Evolutionary conservation across 2,113 vertebrate species (phyloP), one percentile per base, ranked within the genome.

Genomic region (Axis porcinus): DNA sequence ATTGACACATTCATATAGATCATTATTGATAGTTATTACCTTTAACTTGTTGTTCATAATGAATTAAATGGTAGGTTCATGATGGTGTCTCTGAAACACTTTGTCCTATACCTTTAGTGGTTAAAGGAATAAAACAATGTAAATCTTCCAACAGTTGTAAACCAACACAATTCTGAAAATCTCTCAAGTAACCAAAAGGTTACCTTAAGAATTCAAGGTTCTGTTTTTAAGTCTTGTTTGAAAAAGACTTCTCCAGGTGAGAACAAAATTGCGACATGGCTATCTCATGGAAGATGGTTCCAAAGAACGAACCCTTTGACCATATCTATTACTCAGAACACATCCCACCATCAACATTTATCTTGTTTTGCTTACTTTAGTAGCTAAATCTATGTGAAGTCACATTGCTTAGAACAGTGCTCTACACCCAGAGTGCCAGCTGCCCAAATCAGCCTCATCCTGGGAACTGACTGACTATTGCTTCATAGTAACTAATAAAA

Each of bases 21-120:
- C 91, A 95, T 21, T 86, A 87, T 78, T 97, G 95, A 93, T 28
- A 95, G 60, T 70, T 95, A 84, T 30, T 95, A 83, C 36, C 78
- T 98, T 98, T 91, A 86, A 91, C 95, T 98, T 98, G 47, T 25
- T 81, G 23, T 91, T 98, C 23, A 97, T 57, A 86, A 52, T 98
- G 97, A 93, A 93, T 97, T 95, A 94, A 96, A 97, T 95, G 10
- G 4, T 2, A 95, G 86, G 92, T 94, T 89, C 58, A 62, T 60
- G 28, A 81, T 57, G 55, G 89, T 82, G 93, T 92, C 60, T 96
- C 62, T 94, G 81, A 87, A 87, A 94, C 82, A 40, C 58, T 97
- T 96, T 97, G 97, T 60, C 92, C 79, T 98, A 98, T 97, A 98
- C 91, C 64, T 98, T 98, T 97, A 98, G 95, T 94, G 85, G 91